A percentile compares a stretch with the other conserved stretches of the same genome.
Conservation (phyloP, 2,797 vertebrate species). For the Steatocranus sp. region DNA sequence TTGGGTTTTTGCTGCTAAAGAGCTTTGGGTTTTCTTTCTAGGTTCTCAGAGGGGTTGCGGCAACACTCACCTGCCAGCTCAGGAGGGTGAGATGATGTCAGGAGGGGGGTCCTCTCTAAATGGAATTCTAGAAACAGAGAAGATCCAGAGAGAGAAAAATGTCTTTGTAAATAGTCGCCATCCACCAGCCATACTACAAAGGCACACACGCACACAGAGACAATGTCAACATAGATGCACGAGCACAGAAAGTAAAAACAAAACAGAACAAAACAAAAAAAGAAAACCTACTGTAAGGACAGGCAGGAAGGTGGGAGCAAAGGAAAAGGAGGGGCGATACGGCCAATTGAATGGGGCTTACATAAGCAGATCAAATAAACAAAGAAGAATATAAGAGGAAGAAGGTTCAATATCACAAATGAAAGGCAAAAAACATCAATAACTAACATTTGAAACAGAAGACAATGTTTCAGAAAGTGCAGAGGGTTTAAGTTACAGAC, state of each 20-base stretch:
- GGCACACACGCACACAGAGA: constrained; percentile 15
- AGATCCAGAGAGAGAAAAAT: constrained; percentile 55
- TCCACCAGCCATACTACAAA: constrained; percentile 35
- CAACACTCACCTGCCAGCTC: constrained; percentile 96
- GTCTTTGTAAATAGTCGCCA: constrained; percentile 70
- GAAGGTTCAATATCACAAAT: neutral
- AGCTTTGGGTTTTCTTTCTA: neutral
- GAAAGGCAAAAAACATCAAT: neutral
- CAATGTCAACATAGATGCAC: neutral
- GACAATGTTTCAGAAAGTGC: neutral
- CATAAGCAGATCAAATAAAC: constrained; percentile 53
- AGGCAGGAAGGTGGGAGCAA: constrained; percentile 37
- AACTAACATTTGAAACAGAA: neutral
- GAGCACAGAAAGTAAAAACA: constrained; percentile 8
- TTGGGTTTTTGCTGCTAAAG: neutral
- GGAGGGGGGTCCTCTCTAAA: constrained; percentile 98
- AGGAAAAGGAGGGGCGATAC: constrained; percentile 32
- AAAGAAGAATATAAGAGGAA: constrained; percentile 9
- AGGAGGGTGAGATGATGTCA: constrained; percentile 92
- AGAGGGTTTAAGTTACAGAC: neutral
- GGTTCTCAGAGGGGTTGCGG: constrained; percentile 47
- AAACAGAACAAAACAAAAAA: neutral
- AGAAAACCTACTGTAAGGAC: constrained; percentile 1
- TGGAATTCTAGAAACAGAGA: constrained; percentile 89
- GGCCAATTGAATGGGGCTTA: constrained; percentile 32